Conservation (phyloP, 2,113 vertebrate genomes). For the Solea senegalensis region DNA sequence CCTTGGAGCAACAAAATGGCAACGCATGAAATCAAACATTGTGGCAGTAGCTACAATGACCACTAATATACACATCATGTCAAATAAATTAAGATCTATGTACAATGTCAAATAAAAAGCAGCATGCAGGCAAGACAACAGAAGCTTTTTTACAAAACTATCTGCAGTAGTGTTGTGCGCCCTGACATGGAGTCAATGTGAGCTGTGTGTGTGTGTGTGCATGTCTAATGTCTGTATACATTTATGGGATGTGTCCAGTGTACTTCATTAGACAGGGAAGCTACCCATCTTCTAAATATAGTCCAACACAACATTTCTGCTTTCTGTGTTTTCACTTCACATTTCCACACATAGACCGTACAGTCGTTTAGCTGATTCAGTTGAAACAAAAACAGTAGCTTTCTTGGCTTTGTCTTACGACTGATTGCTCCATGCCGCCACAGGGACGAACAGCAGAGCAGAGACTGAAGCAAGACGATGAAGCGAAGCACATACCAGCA, state of each 20-base stretch:
- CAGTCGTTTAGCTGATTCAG: slow-evolving; percentile 2
- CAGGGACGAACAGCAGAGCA: slow-evolving; percentile 21
- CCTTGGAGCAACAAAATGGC: slow-evolving; percentile 61
- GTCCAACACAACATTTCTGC: neutral
- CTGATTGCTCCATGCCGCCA: slow-evolving; percentile 23
- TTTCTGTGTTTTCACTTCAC: slow-evolving; percentile 8
- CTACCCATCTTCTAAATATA: slow-evolving; percentile 35
- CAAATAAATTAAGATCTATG: slow-evolving; percentile 79
- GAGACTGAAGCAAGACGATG: slow-evolving; percentile 25
- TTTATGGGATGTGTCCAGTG: slow-evolving; percentile 25
- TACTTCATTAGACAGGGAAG: slow-evolving; percentile 24
- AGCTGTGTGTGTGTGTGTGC: slow-evolving; percentile 30
- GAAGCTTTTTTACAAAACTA: slow-evolving; percentile 69
- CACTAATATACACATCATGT: slow-evolving; percentile 70
- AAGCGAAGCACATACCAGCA: slow-evolving; percentile 22
- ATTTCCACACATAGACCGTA: slow-evolving; percentile 30
- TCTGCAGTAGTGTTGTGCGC: slow-evolving; percentile 56
- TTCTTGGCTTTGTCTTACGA: slow-evolving; percentile 31
- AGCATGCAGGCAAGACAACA: slow-evolving; percentile 82
- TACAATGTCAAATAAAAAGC: slow-evolving; percentile 78
- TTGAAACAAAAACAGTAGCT: slow-evolving; percentile 16
- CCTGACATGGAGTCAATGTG: slow-evolving; percentile 42
- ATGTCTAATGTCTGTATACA: slow-evolving; percentile 18
- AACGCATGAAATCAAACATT: slow-evolving; percentile 65
- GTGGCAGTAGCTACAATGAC: slow-evolving; percentile 63